Conservation (phyloP, 2,113 vertebrate genomes). For the Lamprologus ornatipinnis region DNA sequence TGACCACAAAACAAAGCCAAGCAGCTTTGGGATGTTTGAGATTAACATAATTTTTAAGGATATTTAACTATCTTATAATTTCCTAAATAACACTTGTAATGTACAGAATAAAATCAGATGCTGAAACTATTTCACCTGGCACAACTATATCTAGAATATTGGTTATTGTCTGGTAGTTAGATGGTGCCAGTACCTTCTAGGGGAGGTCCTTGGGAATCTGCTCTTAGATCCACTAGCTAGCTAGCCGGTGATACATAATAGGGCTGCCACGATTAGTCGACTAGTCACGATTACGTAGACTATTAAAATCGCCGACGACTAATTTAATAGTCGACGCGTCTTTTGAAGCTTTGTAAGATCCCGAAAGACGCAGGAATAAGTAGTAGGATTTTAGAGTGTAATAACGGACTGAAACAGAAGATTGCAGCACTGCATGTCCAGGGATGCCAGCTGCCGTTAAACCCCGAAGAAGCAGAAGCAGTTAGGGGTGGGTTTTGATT, state of each 20-base stretch:
- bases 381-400: not conserved
- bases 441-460: not conserved
- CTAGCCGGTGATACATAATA: not conserved
- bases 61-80: not conserved
- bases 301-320: not conserved
- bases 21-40: not conserved
- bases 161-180: not conserved
- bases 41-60: not conserved
- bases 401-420: not conserved
- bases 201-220: not conserved
- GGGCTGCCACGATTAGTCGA: not conserved
- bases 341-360: not conserved
- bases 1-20: slow-evolving; percentile 20
- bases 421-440: not conserved
- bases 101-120: not conserved
- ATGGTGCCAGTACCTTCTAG: not conserved
- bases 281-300: not conserved
- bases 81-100: not conserved
- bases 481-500: not conserved
- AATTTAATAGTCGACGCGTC: not conserved
- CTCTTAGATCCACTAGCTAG: not conserved
- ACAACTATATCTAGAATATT: not conserved
- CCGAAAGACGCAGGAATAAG: not conserved
- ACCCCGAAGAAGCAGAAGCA: not conserved
- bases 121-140: not conserved